Conservation (phyloP, 2,113 vertebrate genomes). For the Sinocyclocheilus rhinocerous region DNA sequence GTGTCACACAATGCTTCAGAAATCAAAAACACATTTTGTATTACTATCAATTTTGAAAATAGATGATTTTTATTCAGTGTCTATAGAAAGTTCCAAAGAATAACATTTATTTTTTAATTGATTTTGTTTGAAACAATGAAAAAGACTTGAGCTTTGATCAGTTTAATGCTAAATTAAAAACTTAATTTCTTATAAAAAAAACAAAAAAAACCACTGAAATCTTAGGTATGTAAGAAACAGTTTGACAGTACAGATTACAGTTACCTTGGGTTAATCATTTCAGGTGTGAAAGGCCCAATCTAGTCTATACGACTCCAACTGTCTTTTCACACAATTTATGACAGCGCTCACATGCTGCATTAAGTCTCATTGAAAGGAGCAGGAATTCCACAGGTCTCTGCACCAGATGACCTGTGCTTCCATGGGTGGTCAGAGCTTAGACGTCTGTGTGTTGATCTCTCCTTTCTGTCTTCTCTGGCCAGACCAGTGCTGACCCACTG, state of each 20-base stretch:
- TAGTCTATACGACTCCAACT: background rate
- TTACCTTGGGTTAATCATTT: background rate
- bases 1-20: background rate
- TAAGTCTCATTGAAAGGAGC: conserved; percentile 32
- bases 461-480: conserved; percentile 42
- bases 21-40: background rate
- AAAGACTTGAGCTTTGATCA: background rate
- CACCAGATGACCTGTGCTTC: conserved; percentile 28
- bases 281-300: background rate
- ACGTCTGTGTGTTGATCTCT: conserved; percentile 42
- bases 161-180: background rate
- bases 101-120: background rate
- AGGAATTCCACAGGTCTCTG: conserved; percentile 30
- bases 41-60: no score
- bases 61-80: no score
- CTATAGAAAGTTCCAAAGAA: background rate
- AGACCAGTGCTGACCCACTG: conserved; percentile 43
- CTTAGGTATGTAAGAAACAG: background rate
- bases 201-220: no score
- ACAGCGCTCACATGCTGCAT: background rate
- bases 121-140: background rate
- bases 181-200: background rate
- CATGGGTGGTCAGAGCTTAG: conserved; percentile 57
- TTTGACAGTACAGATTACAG: background rate
- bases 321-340: background rate